Percentiles rank a stretch among this genome's conserved stretches.
Conservation (phyloP, 2,888 invertebrate genomes). For the Stratiomys singularior region DNA sequence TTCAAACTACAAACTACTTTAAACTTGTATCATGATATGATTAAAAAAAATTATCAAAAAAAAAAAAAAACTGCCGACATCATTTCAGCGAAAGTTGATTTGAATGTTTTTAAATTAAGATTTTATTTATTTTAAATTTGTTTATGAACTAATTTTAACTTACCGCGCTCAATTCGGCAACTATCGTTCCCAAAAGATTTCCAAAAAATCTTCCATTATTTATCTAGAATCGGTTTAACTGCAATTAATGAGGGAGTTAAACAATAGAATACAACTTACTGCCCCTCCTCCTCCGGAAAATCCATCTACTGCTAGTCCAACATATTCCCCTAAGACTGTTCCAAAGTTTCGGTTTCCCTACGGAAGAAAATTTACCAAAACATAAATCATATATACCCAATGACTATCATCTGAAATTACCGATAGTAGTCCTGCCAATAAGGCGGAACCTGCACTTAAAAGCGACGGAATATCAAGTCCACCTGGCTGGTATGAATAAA, state of each 20-base stretch:
- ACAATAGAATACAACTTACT: constrained; percentile 55
- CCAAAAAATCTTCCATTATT: constrained; percentile 65
- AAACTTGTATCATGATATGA: too few species aligned
- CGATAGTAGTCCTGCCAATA: constrained; percentile 61
- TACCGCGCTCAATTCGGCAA: constrained; percentile 65
- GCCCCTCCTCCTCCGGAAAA: constrained; percentile 65
- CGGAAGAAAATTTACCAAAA: not conserved
- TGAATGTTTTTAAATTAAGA: too few species aligned
- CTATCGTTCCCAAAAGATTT: constrained; percentile 63
- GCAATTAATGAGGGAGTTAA: constrained; percentile 13
- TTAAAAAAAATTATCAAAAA: too few species aligned
- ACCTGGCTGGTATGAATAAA: constrained; percentile 60
- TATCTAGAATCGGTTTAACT: constrained; percentile 55
- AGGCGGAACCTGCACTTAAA: constrained; percentile 60
- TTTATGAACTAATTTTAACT: constrained; percentile 54
- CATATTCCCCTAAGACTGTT: constrained; percentile 62
- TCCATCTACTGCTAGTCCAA: constrained; percentile 63
- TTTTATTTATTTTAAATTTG: too few species aligned
- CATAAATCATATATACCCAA: not conserved
- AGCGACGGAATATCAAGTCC: constrained; percentile 63
- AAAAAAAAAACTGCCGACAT: too few species aligned
- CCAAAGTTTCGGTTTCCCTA: constrained; percentile 64
- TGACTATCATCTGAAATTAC: constrained; percentile 54
- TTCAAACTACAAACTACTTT: too few species aligned
- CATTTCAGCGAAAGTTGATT: too few species aligned